Base-by-base conservation (phyloP, 2,888 invertebrate species). In the Aplocera efformata region DNA sequence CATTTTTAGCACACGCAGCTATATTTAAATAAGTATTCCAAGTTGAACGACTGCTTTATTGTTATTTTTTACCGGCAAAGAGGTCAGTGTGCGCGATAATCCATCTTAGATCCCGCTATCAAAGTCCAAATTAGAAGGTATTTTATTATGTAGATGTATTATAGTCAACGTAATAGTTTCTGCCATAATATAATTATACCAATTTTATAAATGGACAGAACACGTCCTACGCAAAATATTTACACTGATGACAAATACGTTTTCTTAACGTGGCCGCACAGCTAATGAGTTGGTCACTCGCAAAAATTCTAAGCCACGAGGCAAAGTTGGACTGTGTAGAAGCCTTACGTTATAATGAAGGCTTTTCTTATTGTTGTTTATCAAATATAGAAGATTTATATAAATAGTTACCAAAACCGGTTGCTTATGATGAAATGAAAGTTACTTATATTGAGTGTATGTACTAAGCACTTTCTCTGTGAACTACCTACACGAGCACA, bases 381-480 rank as follows among this genome's bases (percentile, higher is more conserved):
- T 29, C n/a, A 8, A 29, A 29, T 20, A 29, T 8, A 6, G 22
- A 32, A 28, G 22, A 8, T 31, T 20, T 24, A 17, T 2, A 17
- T 17, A 17, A 17, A 2, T 17, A 3, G 5, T 3, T 32, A 23
- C 23, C 36, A 39, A 35, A 67, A 56, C 13, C 2, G 3, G 13
- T 56, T 45, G 64, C 79, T 77, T 66, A 58, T 55, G 60, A 67
- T 72, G 61, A 71, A 77, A 83, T 60, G 80, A 80, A 81, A 81
- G 81, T 77, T 70, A 63, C 62, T 59, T 67, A 67, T 72, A 67
- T 53, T 45, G 30, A 62, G 35, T 32, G 13, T 23, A 30, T 64
- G 63, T 73, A 65, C 33, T 64, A 66, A 60, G 60, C 70, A 84
- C 83, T 83, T 84, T 84, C 83, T 76, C 82, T 63, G 56, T 21